Conservation (phyloP, 1,140 invertebrate genomes). For the Ptiloglossa arizonensis region DNA sequence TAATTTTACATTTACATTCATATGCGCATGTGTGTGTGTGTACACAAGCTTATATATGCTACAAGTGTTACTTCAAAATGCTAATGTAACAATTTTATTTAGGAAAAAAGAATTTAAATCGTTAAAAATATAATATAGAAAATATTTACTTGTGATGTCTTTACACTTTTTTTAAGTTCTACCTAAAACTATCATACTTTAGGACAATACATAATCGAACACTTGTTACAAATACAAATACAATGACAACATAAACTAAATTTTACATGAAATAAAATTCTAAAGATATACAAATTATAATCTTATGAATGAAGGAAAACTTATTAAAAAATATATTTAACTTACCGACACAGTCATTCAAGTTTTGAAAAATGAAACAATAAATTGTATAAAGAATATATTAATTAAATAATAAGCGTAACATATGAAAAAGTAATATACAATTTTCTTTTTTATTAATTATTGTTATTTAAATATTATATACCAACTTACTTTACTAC, state of each 20-base stretch:
- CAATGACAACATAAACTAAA: neutral
- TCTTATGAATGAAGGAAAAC: neutral
- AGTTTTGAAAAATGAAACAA: constrained; percentile 39
- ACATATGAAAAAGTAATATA: neutral
- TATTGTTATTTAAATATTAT: neutral
- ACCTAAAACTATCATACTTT: neutral
- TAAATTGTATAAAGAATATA: constrained; percentile 25
- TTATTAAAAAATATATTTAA: neutral
- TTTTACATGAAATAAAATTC: neutral
- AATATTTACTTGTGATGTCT: neutral
- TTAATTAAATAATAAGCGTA: neutral
- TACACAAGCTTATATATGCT: neutral
- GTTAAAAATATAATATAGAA: neutral
- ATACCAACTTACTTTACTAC: neutral
- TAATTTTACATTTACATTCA: neutral
- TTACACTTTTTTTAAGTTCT: neutral
- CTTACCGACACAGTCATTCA: constrained; percentile 19
- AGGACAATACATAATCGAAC: neutral
- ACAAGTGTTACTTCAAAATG: neutral
- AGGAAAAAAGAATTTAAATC: neutral
- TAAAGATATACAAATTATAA: neutral
- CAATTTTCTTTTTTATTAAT: neutral
- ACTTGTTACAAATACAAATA: neutral
- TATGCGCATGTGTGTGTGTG: too few species aligned
- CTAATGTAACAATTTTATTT: neutral